Conservation (phyloP, 2,113 vertebrate species). For the Alligator sinensis region DNA sequence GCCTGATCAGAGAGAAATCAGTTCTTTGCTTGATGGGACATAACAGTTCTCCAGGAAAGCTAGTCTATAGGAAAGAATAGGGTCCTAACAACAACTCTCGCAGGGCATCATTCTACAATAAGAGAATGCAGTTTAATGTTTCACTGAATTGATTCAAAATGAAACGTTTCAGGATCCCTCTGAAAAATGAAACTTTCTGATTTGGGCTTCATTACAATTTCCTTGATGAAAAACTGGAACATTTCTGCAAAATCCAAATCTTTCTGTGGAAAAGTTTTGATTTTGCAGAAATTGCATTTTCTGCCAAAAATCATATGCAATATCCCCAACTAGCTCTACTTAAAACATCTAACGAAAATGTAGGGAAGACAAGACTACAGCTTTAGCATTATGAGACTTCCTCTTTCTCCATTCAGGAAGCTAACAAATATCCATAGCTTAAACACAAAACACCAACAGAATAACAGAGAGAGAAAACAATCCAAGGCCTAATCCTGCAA, state of each 20-base stretch:
- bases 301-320: neutral
- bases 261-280: neutral
- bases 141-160: neutral
- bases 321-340: too few relatives aligned
- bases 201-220: neutral
- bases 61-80: neutral
- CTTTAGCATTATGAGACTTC: neutral
- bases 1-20: neutral
- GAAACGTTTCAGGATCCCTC: neutral
- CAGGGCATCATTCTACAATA: rapidly evolving
- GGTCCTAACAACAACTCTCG: neutral
- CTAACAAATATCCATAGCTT: neutral
- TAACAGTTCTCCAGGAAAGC: neutral
- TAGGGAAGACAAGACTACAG: neutral
- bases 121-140: neutral
- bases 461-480: neutral
- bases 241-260: neutral
- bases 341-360: neutral
- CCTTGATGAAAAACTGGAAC: neutral
- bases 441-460: neutral
- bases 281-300: neutral
- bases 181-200: neutral
- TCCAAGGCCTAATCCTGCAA: neutral
- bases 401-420: neutral
- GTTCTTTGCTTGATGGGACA: neutral